phyloP scores from a whole-genome alignment of 2,888 invertebrate genomes.

The Pediacus dermestoides region DNA sequence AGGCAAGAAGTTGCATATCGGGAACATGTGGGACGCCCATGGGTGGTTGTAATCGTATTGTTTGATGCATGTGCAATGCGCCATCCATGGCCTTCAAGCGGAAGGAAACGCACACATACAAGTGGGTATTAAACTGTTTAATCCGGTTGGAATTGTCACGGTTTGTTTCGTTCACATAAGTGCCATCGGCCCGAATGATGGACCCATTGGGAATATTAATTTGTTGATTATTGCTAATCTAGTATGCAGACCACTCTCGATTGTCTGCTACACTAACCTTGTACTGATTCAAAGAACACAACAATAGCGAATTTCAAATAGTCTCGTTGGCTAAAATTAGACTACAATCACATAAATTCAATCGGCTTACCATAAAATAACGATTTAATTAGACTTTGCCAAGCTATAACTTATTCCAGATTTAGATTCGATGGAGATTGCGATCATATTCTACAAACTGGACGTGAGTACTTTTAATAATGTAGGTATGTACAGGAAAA shows the following conservation, averaged over 20 bases:
- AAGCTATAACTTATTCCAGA: no score
- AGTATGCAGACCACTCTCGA: constrained; percentile 14
- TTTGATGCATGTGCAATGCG: constrained; percentile 14
- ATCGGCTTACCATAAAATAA: constrained; percentile 11
- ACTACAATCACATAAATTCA: constrained; percentile 11
- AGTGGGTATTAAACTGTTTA: constrained; percentile 12
- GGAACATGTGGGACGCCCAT: constrained; percentile 16
- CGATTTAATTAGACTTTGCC: constrained; percentile 13
- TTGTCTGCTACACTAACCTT: constrained; percentile 16
- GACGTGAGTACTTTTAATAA: no score
- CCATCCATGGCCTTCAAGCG: constrained; percentile 17
- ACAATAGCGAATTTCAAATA: constrained; percentile 9
- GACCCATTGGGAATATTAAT: no score
- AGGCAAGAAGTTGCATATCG: constrained; percentile 14
- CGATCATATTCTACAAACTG: no score
- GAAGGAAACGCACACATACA: constrained; percentile 18
- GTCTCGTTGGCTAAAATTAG: constrained; percentile 11
- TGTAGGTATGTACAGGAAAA: no score
- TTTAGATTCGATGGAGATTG: no score
- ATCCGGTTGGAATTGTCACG: constrained; percentile 5
- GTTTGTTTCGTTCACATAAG: no score
- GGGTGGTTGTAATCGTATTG: constrained; percentile 17
- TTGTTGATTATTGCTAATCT: background rate
- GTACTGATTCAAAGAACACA: constrained; percentile 12
- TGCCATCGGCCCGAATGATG: no score